Percentiles rank a stretch among this genome's conserved stretches.
Evolutionary conservation across 2,888 invertebrate genomes (phyloP).

Genomic region (Cinara cedri): DNA sequence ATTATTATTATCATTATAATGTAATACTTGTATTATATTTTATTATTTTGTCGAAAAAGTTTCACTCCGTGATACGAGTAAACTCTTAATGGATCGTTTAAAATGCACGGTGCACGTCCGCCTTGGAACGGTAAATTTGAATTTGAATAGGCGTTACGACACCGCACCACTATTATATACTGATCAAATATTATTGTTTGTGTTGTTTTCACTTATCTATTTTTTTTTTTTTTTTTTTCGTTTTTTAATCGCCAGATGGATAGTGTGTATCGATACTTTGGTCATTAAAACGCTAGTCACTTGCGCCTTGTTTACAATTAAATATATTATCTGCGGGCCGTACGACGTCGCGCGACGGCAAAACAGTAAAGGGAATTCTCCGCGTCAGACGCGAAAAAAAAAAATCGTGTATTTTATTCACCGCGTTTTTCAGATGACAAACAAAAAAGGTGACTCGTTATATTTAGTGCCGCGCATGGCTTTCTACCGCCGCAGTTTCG

Average conservation of each 20-base stretch:
- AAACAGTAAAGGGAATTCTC: background rate
- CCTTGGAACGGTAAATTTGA: constrained; percentile 12
- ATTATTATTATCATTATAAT: no score
- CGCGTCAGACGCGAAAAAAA: background rate
- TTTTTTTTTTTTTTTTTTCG: background rate
- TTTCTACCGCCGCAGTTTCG: constrained; percentile 6
- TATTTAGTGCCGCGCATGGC: background rate
- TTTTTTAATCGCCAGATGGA: background rate
- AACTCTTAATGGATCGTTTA: background rate
- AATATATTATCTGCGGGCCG: no score
- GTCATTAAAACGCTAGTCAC: constrained; percentile 12
- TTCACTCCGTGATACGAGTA: constrained; percentile 20
- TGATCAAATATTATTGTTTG: constrained; percentile 9
- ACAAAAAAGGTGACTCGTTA: constrained; percentile 6
- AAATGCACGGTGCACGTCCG: background rate
- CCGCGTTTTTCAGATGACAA: background rate
- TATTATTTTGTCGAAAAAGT: background rate
- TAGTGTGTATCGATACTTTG: constrained; percentile 4
- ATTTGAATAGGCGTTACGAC: constrained; percentile 31
- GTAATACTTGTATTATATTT: no score
- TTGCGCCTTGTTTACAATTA: background rate
- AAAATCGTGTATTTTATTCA: background rate
- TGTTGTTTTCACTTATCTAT: constrained; percentile 46
- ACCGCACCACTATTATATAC: constrained; percentile 4
- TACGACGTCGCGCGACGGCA: background rate